Evolutionary conservation across 2,797 vertebrate genomes (phyloP), one percentile per base, ranked within the genome.

Genomic region (Ptychobarbus kaznakovi): DNA sequence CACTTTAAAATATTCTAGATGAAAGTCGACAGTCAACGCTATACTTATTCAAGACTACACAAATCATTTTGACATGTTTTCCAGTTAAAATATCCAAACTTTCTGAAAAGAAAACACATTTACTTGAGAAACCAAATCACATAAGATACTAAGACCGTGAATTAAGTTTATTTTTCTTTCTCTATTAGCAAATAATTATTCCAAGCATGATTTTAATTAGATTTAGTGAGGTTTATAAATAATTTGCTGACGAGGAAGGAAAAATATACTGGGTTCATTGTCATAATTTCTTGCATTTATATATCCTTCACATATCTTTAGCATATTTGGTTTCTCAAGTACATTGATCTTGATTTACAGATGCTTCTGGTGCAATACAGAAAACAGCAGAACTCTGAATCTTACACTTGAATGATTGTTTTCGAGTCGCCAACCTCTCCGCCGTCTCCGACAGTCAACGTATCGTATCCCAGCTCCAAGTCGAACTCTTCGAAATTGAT

Each of bases 401-500:
- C 98, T 98, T 95, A 99, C 98, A 99, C 97, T 96, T 99, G 98
- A 88, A 99, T 97, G 69, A 99, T 97, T 2, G 97, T 99, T 93
- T 96, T 97, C 7, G 98, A 97, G 90, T 99, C 97, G 56, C 98
- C 98, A 42, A 99, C 98, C 95, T 99, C 97, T 18, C 96, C 97
- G 78, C 97, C 97, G 86, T 99, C 98, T 83, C 98, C 98, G 49
- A 99, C 97, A 8, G 98, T 99, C 51, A 99, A 90, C 0, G 98
- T 99, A 84, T 99, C 98, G 72, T 99, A 99, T 10, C 98, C 98
- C 84, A 99, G 98, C 91, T 99, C 98, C 86, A 99, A 91, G 93
- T 99, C 98, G 86, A 99, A 99, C 94, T 99, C 98, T 92, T 99
- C 98, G 89, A 99, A 99, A 94, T 99, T 99, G 91, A 99, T 99